These are phyloP conservation scores for Ormyrus labotus DNA, from an alignment of 2,888 invertebrate species.

Conservation along the genomic window DNA sequence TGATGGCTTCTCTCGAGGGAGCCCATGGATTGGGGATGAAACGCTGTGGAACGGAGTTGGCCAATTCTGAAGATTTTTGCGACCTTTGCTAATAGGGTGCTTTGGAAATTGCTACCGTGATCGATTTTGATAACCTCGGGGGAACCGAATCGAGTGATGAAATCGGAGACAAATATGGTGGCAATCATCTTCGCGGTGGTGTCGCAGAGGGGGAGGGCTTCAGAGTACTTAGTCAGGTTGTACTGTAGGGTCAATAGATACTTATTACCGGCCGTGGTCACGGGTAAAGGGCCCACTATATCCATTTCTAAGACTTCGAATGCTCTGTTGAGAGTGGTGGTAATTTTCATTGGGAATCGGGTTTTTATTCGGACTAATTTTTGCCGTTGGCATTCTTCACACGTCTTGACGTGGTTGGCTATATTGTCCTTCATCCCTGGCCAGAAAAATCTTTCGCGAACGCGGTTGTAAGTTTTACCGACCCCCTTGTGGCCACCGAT, in stretches of 20 bases:
- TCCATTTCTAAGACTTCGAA: conserved; percentile 17
- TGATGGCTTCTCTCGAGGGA: neutral
- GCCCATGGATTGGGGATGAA: neutral
- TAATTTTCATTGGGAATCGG: neutral
- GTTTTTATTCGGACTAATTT: neutral
- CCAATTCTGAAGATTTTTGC: neutral
- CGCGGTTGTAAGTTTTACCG: no score
- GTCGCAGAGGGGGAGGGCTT: neutral
- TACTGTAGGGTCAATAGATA: conserved; percentile 11
- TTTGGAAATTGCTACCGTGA: neutral
- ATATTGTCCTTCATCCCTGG: no score
- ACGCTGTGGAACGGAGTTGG: no score
- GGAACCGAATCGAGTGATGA: neutral
- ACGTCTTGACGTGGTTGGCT: neutral
- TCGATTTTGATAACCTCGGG: conserved; percentile 1
- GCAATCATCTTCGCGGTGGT: no score
- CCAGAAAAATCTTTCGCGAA: no score
- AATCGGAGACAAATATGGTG: no score
- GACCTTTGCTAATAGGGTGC: neutral
- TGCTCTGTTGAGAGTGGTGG: neutral
- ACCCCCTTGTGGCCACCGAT: no score
- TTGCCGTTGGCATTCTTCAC: neutral
- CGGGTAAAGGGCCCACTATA: neutral
- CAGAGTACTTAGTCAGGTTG: neutral
- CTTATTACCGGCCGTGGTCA: neutral